phyloP scores from a whole-genome alignment of 2,888 invertebrate genomes.

The Anoncus sp. region DNA sequence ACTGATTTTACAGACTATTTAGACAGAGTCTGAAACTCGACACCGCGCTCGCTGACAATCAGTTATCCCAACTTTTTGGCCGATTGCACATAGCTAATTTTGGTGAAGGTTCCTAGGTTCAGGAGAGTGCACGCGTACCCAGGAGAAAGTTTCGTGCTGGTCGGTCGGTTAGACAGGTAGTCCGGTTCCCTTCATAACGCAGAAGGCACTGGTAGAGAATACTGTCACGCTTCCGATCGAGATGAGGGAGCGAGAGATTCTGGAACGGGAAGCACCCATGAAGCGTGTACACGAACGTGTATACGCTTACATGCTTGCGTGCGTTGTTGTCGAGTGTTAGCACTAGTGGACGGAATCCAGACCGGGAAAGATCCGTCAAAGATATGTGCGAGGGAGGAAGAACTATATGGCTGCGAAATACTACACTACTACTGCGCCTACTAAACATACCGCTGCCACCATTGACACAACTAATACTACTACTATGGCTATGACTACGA shows the following conservation, averaged over 20 bases:
- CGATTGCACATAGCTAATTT: no score
- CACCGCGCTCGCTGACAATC: no score
- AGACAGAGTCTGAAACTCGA: no score
- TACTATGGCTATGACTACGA: background rate
- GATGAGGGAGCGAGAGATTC: conserved; percentile 21
- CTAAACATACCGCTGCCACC: background rate
- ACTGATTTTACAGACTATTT: no score
- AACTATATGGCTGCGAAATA: conserved; percentile 11
- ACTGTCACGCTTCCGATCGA: background rate
- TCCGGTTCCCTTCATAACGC: conserved; percentile 2
- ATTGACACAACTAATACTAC: background rate
- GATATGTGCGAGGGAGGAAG: conserved; percentile 26
- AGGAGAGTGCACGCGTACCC: background rate
- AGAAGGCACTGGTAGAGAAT: background rate
- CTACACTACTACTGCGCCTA: conserved; percentile 12
- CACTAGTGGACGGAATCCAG: conserved; percentile 13
- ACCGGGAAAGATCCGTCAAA: conserved; percentile 8
- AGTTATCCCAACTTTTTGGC: no score
- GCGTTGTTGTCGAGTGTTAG: conserved; percentile 4
- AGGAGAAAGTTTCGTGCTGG: conserved; percentile 3
- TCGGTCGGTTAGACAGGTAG: background rate
- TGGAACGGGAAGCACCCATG: conserved; percentile 10
- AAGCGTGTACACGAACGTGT: conserved; percentile 35
- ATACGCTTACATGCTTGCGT: conserved; percentile 9
- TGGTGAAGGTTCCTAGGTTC: background rate